Percentiles rank a stretch among this genome's conserved stretches.
These are phyloP conservation scores for Lasius fuliginosus DNA, from an alignment of 2,888 invertebrate species.

Conservation along the genomic window DNA sequence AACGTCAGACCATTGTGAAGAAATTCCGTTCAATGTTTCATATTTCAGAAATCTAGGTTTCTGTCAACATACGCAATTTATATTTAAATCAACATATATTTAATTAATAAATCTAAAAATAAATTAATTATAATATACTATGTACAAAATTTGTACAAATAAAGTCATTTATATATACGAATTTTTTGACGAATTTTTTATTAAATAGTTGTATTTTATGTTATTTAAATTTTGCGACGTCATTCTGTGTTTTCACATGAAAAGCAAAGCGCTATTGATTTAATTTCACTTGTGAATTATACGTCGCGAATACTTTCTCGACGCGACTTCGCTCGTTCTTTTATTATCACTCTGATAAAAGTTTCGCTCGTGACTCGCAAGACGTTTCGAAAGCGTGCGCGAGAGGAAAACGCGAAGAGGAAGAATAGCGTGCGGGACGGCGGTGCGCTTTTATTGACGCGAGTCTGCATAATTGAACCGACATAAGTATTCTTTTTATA, in stretches of 20 bases:
- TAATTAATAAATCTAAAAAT: neutral
- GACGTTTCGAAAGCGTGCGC: slow-evolving; percentile 17
- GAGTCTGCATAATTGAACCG: slow-evolving; percentile 75
- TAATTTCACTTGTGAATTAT: slow-evolving; percentile 40
- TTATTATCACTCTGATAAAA: slow-evolving; percentile 22
- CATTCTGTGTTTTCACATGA: neutral
- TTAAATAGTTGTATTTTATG: neutral
- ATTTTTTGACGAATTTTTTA: neutral
- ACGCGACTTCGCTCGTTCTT: slow-evolving; percentile 31
- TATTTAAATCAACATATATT: no score
- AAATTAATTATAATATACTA: neutral
- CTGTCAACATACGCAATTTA: neutral
- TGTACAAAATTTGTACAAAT: neutral
- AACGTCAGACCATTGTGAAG: neutral
- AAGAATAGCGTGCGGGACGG: slow-evolving; percentile 47
- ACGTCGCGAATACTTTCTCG: slow-evolving; percentile 32
- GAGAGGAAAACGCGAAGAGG: slow-evolving; percentile 23
- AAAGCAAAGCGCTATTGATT: neutral
- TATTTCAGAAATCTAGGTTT: neutral
- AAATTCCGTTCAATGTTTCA: neutral
- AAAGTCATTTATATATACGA: neutral
- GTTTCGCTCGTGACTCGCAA: slow-evolving; percentile 32
- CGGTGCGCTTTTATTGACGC: slow-evolving; percentile 70
- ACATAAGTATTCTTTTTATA: slow-evolving; percentile 83
- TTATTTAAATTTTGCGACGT: neutral